Base-by-base conservation (phyloP, 2,113 vertebrate species). In the Trematocara zebra region DNA sequence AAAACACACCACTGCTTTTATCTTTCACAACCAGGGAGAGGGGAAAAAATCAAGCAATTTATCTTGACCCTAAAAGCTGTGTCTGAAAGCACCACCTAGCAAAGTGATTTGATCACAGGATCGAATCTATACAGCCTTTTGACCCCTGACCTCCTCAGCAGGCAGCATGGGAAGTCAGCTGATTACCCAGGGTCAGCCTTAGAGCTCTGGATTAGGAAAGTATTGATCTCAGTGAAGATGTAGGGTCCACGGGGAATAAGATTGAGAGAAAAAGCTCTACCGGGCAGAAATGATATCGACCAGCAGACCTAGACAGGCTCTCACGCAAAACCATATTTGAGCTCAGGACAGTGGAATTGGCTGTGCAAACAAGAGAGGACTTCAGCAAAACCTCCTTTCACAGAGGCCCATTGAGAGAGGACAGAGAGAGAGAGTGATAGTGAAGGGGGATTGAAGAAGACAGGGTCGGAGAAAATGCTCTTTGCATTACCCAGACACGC, bases 71-170 rank as follows among this genome's bases (percentile, higher is more conserved):
- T 57, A 80, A 83, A 37, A 84, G 86, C 85, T 92, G 88, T 86
- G 74, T 92, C 80, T 92, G 59, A 94, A 93, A 93, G 84, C 87
- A 85, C 47, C 89, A 89, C 82, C 90, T 23, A 89, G 89, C 88
- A 91, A 92, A 92, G 85, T 88, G 93, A 94, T 95, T 94, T 95
- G 94, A 95, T 95, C 94, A 94, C 92, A 93, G 93, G 90, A 94
- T 92, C 85, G 92, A 93, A 95, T 96, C 95, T 86, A 94, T 96
- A 92, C 89, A 90, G 91, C 89, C 88, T 93, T 94, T 94, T 95
- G 95, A 96, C 95, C 94, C 78, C 72, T 95, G 90, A 95, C 95
- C 94, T 91, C 88, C 86, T 89, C 91, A 56, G 85, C 72, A 85
- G 91, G 93, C 95, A 90, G 87, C 92, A 92, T 86, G 92, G 94